Evolutionary conservation across 1,140 invertebrate species (phyloP), one percentile per base, ranked within the genome.

Genomic region (Venustaconcha ellipsiformis): DNA sequence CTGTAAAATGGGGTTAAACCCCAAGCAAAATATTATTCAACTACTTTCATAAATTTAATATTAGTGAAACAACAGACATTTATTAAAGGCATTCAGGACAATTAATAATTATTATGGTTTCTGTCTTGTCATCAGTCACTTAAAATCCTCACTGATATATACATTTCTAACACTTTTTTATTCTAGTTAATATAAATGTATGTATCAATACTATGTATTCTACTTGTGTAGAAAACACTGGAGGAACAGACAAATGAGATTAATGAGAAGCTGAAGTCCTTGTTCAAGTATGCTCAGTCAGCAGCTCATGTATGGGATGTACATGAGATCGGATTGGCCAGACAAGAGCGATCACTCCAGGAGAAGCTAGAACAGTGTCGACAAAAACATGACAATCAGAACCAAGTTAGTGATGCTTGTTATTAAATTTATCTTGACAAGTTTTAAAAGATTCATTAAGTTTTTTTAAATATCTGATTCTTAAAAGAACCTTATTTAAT

Each of bases 271-370:
- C 70, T 90, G 30, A 86, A 85, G 58, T 81, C 82, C 3, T 69
- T 90, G 64, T 90, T 89, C 75, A 90, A 88, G 80, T 89, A 83
- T 81, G 76, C 84, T 23, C 89, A 90, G 74, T 88, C 87, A 2
- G 80, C 83, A n/a, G 87, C 88, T 1, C 88, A 90, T 74, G 73
- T 88, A 13, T 90, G 89, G 89, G 89, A 90, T 74, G 73, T 88
- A 13, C 89, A 90, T 75, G 88, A 90, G 74, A 88, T 89, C 14
- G 87, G 86, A 1, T 78, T 90, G 56, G 87, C 88, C 17, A 84
- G 86, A 64, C 86, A 86, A 74, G 89, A 90, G 78, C 72, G 87
- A 18, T 82, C 83, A n/a, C 79, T 90, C 26, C 87, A 89, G 70
- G 89, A 90, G 76, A 84, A 87, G 70, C 82, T 90, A 60, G 86